Evolutionary conservation across 2,113 vertebrate genomes (phyloP).

Genomic region (Oenanthe oenanthe): DNA sequence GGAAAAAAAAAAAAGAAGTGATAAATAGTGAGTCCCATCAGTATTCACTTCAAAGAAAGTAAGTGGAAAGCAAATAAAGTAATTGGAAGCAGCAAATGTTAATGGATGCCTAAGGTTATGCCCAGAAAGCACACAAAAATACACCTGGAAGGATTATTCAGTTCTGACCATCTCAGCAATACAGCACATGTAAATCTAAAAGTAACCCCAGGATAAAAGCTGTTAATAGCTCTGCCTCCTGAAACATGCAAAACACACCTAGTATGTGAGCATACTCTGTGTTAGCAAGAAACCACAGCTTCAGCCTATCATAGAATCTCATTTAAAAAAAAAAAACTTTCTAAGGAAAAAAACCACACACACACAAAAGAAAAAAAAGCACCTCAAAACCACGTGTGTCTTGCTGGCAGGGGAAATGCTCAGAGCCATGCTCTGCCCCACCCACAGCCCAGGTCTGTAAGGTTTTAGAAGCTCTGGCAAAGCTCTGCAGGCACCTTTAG

Average conservation of each 20-base stretch:
- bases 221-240: conserved; percentile 14
- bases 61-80: background rate
- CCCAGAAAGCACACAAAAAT: background rate
- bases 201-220: background rate
- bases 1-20: conserved; percentile 32
- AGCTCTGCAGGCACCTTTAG: background rate
- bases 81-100: background rate
- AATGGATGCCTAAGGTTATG: background rate
- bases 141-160: background rate
- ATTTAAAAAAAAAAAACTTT: background rate
- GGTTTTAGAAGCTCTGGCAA: background rate
- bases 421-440: background rate
- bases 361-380: background rate
- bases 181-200: background rate
- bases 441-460: background rate
- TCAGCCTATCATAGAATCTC: rapidly evolving
- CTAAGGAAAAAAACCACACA: background rate
- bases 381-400: background rate
- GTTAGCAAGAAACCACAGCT: background rate
- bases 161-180: background rate
- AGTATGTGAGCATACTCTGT: background rate
- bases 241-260: background rate
- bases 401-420: background rate
- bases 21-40: background rate
- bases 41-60: background rate